These are phyloP conservation scores for Caenorhabditis japonica DNA, from an alignment of 2,888 invertebrate genomes.

Conservation along the genomic window DNA sequence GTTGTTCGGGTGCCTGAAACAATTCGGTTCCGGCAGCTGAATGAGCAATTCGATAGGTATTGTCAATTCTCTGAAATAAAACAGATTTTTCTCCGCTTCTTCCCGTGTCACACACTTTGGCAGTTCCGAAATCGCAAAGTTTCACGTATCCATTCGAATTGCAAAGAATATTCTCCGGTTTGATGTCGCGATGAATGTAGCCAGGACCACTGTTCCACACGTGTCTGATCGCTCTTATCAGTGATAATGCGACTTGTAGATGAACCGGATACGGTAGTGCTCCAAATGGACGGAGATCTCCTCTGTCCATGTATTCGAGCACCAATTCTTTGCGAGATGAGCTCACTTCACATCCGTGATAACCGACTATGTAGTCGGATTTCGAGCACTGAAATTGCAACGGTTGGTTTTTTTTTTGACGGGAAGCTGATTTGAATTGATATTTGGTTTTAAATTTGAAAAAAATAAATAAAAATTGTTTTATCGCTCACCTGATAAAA, in stretches of 20 bases:
- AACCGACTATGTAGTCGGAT: conserved; percentile 34
- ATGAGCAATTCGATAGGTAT: conserved; percentile 22
- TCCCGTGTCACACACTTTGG: conserved; percentile 24
- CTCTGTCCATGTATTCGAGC: conserved; percentile 44
- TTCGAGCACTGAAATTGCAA: conserved; percentile 52
- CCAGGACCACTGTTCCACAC: conserved; percentile 48
- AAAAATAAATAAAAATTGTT: too few relatives aligned
- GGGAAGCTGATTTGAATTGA: not conserved
- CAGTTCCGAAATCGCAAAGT: conserved; percentile 52
- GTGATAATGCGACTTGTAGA: conserved; percentile 37
- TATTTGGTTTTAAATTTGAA: not conserved
- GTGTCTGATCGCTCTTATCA: conserved; percentile 38
- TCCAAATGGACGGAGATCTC: conserved; percentile 41
- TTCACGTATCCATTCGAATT: conserved; percentile 44
- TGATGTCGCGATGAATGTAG: conserved; percentile 54
- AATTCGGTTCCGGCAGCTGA: conserved; percentile 26
- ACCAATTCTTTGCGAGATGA: conserved; percentile 27
- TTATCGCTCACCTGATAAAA: too few relatives aligned
- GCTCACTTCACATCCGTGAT: conserved; percentile 46
- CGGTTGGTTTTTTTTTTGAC: too few relatives aligned
- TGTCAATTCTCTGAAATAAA: conserved; percentile 45
- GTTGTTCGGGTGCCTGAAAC: conserved; percentile 47
- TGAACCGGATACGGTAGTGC: conserved; percentile 29
- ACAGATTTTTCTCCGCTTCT: too few relatives aligned
- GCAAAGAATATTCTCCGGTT: conserved; percentile 49